Conservation (phyloP, 1,140 invertebrate genomes). For the Achatina immaculata region DNA sequence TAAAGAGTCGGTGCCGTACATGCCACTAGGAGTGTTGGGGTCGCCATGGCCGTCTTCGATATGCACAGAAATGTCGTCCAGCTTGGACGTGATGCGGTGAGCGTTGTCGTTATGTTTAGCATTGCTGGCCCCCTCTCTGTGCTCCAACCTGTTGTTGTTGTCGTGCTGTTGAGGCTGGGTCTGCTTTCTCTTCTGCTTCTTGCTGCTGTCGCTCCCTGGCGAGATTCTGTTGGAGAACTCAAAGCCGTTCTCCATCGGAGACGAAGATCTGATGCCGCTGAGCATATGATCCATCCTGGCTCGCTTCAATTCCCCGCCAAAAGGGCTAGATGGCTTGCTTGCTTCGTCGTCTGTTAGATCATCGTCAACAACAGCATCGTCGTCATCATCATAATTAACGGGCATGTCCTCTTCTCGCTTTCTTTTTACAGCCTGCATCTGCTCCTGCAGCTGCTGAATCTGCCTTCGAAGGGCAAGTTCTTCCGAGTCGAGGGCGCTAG, state of each 20-base stretch:
- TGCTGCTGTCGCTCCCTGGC: slow-evolving; percentile 65
- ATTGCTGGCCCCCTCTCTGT: slow-evolving; percentile 5
- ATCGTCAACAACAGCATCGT: not conserved
- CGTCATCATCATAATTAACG: not conserved
- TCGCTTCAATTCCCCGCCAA: not conserved
- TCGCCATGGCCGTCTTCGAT: not conserved
- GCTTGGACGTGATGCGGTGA: not conserved
- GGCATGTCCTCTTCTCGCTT: slow-evolving; percentile 41
- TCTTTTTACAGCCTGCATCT: slow-evolving; percentile 20
- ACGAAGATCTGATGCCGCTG: not conserved
- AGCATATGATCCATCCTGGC: slow-evolving; percentile 15
- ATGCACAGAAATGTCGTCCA: not conserved
- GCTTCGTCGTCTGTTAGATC: not conserved
- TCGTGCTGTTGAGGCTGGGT: slow-evolving; percentile 96
- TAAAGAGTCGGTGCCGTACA: slow-evolving; percentile 7
- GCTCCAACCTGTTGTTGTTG: slow-evolving; percentile 74
- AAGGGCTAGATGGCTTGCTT: not conserved
- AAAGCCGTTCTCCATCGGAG: slow-evolving; percentile 14
- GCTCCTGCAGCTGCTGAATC: slow-evolving; percentile 22
- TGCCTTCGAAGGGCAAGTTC: slow-evolving; percentile 3
- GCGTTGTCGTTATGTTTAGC: slow-evolving; percentile 3
- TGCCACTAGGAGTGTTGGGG: slow-evolving; percentile 42
- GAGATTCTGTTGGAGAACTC: slow-evolving; percentile 27
- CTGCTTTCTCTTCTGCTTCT: slow-evolving; percentile 95
- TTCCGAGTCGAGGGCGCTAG: slow-evolving; percentile 35